phyloP scores from a whole-genome alignment of 2,113 vertebrate species.

The Cyprinus carpio region DNA sequence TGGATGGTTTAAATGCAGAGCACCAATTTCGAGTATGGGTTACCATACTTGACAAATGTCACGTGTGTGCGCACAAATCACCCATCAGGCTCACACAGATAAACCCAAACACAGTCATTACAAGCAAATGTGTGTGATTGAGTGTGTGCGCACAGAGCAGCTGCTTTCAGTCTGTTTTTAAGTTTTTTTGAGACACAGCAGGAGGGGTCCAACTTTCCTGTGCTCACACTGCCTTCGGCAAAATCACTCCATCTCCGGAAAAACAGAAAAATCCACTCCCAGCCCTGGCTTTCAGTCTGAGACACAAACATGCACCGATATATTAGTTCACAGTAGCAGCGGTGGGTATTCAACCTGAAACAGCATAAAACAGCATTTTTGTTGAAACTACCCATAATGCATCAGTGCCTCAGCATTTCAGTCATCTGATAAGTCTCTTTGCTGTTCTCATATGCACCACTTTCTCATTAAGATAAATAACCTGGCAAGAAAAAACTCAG shows the following conservation, averaged over 20 bases:
- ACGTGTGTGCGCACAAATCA: too few species aligned
- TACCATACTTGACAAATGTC: too few species aligned
- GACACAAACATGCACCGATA: constrained; percentile 7
- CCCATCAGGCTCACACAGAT: constrained; percentile 17
- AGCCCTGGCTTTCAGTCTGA: not conserved
- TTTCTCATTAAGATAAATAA: constrained; percentile 29
- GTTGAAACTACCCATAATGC: not conserved
- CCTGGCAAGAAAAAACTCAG: not conserved
- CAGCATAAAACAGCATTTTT: constrained; percentile 21
- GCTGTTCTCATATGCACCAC: not conserved
- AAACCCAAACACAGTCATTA: constrained; percentile 35
- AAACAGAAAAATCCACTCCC: constrained; percentile 24
- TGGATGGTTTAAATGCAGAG: too few species aligned
- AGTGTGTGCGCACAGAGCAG: not conserved
- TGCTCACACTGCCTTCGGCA: not conserved
- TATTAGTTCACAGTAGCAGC: not conserved
- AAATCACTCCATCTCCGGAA: constrained; percentile 27
- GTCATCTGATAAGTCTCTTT: constrained; percentile 9
- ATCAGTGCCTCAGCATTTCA: not conserved
- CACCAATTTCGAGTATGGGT: too few species aligned
- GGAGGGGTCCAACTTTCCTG: not conserved
- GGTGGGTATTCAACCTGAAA: constrained; percentile 4
- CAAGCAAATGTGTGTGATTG: constrained; percentile 32
- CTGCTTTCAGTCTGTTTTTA: constrained; percentile 1
- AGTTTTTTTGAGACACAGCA: not conserved